These are phyloP conservation scores for Sarcophilus harrisii DNA, from an alignment of 2,797 vertebrate genomes.

Conservation along the genomic window DNA sequence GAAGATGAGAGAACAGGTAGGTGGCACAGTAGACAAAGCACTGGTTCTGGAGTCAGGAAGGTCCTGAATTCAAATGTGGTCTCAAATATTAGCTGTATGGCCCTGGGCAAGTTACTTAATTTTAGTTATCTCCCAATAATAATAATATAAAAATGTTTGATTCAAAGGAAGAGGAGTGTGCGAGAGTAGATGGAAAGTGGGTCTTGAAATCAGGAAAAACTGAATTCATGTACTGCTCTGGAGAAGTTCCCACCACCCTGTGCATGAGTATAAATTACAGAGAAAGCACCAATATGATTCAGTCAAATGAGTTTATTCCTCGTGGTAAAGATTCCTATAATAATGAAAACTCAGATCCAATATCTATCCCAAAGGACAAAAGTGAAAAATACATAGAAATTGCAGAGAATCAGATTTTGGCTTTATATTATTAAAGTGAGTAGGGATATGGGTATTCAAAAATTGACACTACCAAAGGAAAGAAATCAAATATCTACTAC, in stretches of 20 bases:
- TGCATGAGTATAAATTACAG: slow-evolving; percentile 1
- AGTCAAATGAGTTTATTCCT: background rate
- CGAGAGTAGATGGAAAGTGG: background rate
- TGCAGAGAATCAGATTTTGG: background rate
- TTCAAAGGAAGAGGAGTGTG: background rate
- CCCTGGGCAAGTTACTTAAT: too few relatives aligned
- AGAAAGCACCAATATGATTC: background rate
- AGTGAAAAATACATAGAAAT: background rate
- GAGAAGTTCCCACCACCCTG: background rate
- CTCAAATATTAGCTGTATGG: too few relatives aligned
- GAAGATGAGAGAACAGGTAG: too few relatives aligned
- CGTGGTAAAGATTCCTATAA: background rate
- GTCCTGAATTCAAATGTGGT: too few relatives aligned
- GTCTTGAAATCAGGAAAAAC: background rate
- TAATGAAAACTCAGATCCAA: background rate
- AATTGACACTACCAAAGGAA: background rate
- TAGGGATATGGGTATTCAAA: too few relatives aligned
- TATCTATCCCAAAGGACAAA: background rate
- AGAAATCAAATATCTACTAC: background rate
- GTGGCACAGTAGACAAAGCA: too few relatives aligned
- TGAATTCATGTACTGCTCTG: background rate
- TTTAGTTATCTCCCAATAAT: too few relatives aligned
- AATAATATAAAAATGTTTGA: background rate
- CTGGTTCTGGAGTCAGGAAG: too few relatives aligned
- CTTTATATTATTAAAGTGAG: background rate